A percentile compares a stretch with the other conserved stretches of the same genome.
Conservation (phyloP, 2,113 vertebrate genomes). For the Ceyx cyanopectus region DNA sequence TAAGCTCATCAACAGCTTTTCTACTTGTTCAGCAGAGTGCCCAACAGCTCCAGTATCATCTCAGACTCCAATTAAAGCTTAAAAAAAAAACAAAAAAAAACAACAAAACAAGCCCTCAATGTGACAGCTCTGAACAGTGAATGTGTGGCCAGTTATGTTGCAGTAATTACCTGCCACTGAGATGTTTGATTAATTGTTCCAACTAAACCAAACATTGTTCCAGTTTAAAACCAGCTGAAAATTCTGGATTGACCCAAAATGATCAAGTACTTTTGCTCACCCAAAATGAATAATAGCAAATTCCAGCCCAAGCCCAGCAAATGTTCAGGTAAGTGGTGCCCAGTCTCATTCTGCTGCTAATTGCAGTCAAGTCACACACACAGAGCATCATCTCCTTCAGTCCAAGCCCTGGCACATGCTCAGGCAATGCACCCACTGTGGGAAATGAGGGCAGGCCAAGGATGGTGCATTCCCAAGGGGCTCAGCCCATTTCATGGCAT, state of each 20-base stretch:
- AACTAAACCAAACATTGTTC: not conserved
- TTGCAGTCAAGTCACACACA: not conserved
- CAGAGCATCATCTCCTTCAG: accelerated
- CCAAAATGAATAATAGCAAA: not conserved
- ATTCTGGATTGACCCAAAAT: not conserved
- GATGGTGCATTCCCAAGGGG: accelerated
- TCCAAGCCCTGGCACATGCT: accelerated
- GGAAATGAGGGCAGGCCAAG: not conserved
- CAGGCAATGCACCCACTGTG: not conserved
- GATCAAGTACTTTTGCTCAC: not conserved
- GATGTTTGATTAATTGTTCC: not conserved
- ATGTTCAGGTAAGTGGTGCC: accelerated
- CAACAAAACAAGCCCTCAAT: not conserved
- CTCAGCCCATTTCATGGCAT: not conserved
- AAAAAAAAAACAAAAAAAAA: not conserved
- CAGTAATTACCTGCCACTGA: not conserved
- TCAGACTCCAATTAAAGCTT: not conserved
- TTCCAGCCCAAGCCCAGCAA: accelerated
- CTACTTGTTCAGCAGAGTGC: not conserved
- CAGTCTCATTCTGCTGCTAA: not conserved
- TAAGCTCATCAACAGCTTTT: not conserved
- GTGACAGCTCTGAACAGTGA: not conserved
- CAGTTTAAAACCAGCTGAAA: not conserved
- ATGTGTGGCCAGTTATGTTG: accelerated
- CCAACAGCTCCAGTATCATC: not conserved